These are phyloP conservation scores for Julus scandinavius DNA, from an alignment of 2,888 invertebrate species.

Conservation along the genomic window DNA sequence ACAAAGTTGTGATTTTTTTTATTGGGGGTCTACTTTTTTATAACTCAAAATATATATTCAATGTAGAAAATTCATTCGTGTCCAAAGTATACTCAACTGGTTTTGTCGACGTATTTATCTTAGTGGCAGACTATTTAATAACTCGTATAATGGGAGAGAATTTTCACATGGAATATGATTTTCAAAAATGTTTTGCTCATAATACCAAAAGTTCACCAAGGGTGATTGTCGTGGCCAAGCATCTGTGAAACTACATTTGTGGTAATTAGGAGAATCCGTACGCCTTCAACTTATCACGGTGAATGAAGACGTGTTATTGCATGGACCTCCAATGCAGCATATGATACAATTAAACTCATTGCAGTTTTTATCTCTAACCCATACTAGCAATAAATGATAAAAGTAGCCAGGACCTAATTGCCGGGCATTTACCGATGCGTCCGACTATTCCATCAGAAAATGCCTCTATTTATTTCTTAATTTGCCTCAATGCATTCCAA, in stretches of 20 bases:
- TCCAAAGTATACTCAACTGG: not conserved
- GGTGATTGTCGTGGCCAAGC: not conserved
- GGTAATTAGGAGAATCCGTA: not conserved
- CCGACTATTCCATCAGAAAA: not conserved
- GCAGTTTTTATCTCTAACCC: not conserved
- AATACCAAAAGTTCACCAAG: not conserved
- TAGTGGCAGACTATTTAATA: not conserved
- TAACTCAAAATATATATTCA: too few relatives aligned
- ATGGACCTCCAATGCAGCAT: not conserved
- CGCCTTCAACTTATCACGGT: not conserved
- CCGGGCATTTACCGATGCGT: constrained; percentile 4
- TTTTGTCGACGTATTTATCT: not conserved
- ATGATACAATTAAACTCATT: not conserved
- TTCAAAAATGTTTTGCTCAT: not conserved
- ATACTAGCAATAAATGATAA: constrained; percentile 6
- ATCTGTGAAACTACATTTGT: not conserved
- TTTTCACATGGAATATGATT: not conserved
- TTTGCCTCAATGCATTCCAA: constrained; percentile 42
- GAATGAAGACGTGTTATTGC: not conserved
- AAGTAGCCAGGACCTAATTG: not conserved
- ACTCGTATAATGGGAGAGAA: not conserved
- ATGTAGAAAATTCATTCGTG: too few relatives aligned
- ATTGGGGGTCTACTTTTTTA: too few relatives aligned
- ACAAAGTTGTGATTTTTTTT: too few relatives aligned
- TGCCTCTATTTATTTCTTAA: not conserved